phyloP scores from a whole-genome alignment of 2,797 vertebrate genomes.

The Halcyon leucocephala region DNA sequence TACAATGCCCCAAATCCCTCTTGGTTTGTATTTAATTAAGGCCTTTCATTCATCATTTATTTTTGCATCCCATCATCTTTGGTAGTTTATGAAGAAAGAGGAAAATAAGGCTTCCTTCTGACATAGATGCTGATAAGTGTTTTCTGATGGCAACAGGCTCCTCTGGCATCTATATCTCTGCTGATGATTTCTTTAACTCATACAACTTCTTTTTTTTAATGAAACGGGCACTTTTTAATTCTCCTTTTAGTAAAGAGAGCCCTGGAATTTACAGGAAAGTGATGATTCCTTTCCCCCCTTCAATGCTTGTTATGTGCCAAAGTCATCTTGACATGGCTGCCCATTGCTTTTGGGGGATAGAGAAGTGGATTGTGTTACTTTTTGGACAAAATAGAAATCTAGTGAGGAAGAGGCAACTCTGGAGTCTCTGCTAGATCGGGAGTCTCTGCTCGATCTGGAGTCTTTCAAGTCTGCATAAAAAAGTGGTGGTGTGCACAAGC shows the following conservation, averaged over 20 bases:
- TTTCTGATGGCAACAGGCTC: slow-evolving; percentile 1
- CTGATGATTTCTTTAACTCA: background rate
- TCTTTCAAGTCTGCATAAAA: background rate
- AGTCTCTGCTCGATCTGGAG: background rate
- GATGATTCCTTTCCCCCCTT: background rate
- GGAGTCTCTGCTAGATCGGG: background rate
- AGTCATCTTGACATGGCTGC: background rate
- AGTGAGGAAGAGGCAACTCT: background rate
- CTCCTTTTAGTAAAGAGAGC: background rate
- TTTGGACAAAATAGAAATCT: background rate
- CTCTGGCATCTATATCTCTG: background rate
- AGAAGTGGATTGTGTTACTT: background rate
- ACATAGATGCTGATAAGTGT: background rate
- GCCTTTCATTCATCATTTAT: slow-evolving; percentile 51
- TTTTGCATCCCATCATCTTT: background rate
- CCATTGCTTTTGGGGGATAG: background rate
- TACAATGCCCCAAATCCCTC: background rate
- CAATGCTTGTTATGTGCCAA: rapidly evolving
- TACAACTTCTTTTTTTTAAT: background rate
- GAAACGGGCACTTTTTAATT: background rate
- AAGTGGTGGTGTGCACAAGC: background rate
- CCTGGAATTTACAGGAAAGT: background rate
- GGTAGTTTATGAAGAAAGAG: background rate
- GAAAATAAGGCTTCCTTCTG: background rate
- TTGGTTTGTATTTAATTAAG: slow-evolving; percentile 61